Evolutionary conservation across 2,888 invertebrate species (phyloP).

Genomic region (Seira ritae): DNA sequence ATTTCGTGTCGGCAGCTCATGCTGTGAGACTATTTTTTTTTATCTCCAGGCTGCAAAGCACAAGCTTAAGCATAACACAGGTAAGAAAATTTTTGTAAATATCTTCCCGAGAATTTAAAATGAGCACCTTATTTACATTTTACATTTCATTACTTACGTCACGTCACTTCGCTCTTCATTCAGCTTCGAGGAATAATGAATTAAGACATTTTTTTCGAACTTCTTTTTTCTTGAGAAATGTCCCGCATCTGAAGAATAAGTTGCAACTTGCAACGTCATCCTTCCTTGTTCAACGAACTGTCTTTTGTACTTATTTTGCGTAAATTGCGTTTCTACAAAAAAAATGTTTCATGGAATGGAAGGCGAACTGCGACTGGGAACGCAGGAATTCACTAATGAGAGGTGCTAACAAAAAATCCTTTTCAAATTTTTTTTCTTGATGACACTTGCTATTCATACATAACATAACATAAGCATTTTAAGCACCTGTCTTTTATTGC

Average conservation of each 20-base stretch:
- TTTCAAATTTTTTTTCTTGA: neutral
- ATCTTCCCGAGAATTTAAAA: neutral
- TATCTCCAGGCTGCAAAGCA: neutral
- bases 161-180: neutral
- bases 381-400: neutral
- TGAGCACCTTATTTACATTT: no score
- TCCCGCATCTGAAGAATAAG: neutral
- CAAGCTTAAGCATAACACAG: neutral
- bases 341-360: neutral
- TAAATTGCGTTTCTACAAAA: neutral
- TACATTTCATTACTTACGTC: no score
- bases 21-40: neutral
- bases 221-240: neutral
- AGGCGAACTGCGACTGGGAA: no score
- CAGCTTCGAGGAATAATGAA: neutral
- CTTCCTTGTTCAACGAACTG: neutral
- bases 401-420: neutral
- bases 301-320: neutral
- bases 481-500: no score
- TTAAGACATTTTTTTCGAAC: neutral
- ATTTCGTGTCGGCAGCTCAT: neutral
- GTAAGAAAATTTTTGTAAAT: no score
- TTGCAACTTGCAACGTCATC: neutral
- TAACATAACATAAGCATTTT: no score
- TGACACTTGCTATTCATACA: no score